These are phyloP conservation scores for Lycorma delicatula DNA, from an alignment of 1,140 invertebrate genomes.

Conservation along the genomic window DNA sequence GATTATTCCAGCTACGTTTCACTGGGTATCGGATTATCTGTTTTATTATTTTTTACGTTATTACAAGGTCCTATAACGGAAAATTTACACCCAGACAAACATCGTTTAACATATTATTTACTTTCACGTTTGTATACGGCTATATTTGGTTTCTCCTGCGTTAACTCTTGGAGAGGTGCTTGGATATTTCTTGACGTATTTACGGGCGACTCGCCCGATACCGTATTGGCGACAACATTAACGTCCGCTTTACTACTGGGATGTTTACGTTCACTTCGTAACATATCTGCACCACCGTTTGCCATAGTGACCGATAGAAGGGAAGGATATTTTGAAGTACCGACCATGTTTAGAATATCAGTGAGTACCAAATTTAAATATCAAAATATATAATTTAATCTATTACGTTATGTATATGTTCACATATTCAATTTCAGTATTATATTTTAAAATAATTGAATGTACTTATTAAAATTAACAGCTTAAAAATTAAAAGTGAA, in stretches of 20 bases:
- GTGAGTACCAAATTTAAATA: slow-evolving; percentile 42
- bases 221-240: slow-evolving; percentile 49
- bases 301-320: slow-evolving; percentile 61
- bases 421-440: too few relatives aligned
- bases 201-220: slow-evolving; percentile 48
- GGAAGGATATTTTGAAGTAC: slow-evolving; percentile 68
- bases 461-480: too few relatives aligned
- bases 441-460: too few relatives aligned
- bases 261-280: slow-evolving; percentile 57
- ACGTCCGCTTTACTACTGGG: slow-evolving; percentile 49
- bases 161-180: slow-evolving; percentile 74
- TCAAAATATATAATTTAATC: too few relatives aligned
- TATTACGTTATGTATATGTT: too few relatives aligned
- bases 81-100: slow-evolving; percentile 53
- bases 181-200: slow-evolving; percentile 66
- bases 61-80: slow-evolving; percentile 52
- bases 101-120: slow-evolving; percentile 57
- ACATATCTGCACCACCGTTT: slow-evolving; percentile 73
- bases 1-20: slow-evolving; percentile 54
- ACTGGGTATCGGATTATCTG: slow-evolving; percentile 53
- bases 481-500: too few relatives aligned
- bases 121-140: slow-evolving; percentile 65
- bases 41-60: slow-evolving; percentile 56
- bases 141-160: slow-evolving; percentile 64
- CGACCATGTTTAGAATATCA: slow-evolving; percentile 67